Percentiles rank a stretch among this genome's conserved stretches.
Evolutionary conservation across 2,113 vertebrate genomes (phyloP).

Genomic region (Hippocampus barbouri): DNA sequence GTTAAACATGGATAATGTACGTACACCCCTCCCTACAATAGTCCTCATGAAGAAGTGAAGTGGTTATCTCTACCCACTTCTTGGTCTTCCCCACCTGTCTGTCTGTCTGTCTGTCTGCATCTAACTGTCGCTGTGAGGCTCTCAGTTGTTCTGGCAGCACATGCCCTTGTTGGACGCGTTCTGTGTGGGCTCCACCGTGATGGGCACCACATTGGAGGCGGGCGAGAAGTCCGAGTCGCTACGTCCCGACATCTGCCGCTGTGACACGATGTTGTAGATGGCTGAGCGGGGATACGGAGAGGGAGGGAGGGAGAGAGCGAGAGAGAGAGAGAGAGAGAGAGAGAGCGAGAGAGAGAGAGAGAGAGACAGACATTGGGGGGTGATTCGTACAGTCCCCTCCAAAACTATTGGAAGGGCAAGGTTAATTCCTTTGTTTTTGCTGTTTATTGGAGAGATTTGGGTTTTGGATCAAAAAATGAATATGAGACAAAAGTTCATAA

Average conservation of each 20-base stretch:
- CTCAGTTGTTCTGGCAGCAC: constrained; percentile 88
- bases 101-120: constrained; percentile 35
- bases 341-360: neutral
- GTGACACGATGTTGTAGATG: constrained; percentile 84
- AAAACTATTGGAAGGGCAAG: no score
- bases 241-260: constrained; percentile 79
- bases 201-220: constrained; percentile 79
- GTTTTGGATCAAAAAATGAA: no score
- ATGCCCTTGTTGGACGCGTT: constrained; percentile 66
- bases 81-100: constrained; percentile 18
- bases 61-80: constrained; percentile 34
- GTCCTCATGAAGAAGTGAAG: constrained; percentile 22
- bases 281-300: constrained; percentile 64
- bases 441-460: no score
- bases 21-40: neutral
- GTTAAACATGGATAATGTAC: neutral
- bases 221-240: constrained; percentile 75
- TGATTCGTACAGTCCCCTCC: neutral
- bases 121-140: constrained; percentile 22
- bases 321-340: no score
- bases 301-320: neutral
- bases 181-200: constrained; percentile 83
- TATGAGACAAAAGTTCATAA: no score
- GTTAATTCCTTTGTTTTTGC: no score
- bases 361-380: neutral